These are phyloP conservation scores for Eilema griseolum DNA, from an alignment of 2,888 invertebrate species.

Conservation along the genomic window DNA sequence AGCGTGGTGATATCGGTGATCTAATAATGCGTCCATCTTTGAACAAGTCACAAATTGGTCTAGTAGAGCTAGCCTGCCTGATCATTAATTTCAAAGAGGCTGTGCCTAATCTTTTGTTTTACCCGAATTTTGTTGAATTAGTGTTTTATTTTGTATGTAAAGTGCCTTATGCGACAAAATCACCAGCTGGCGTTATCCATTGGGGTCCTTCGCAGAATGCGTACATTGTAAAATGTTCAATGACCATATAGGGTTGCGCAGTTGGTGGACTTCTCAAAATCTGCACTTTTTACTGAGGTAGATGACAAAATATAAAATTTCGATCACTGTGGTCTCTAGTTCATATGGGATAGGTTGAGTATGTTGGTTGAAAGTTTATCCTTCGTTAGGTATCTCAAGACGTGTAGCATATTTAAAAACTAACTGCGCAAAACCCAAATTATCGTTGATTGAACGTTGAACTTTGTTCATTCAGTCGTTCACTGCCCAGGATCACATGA, in stretches of 20 bases:
- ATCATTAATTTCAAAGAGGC: not conserved
- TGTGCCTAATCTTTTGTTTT: not conserved
- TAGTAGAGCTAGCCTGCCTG: not conserved
- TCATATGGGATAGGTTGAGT: not conserved
- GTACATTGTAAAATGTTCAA: not conserved
- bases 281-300: not conserved
- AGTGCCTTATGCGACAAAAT: not conserved
- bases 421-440: constrained; percentile 50
- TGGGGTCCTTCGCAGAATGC: not conserved
- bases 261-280: constrained; percentile 4
- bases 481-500: constrained; percentile 56
- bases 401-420: constrained; percentile 25
- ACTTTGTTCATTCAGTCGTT: constrained; percentile 34
- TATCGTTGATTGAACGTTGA: constrained; percentile 33
- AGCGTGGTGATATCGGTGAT: not conserved
- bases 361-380: not conserved
- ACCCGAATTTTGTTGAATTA: not conserved
- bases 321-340: not conserved
- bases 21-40: too few relatives aligned
- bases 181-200: not conserved
- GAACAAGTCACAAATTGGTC: not conserved
- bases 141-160: not conserved
- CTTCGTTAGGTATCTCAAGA: constrained; percentile 17
- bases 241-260: not conserved
- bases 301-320: not conserved